Evolutionary conservation across 1,140 invertebrate genomes (phyloP).

Genomic region (Acyrthosiphon pisum): DNA sequence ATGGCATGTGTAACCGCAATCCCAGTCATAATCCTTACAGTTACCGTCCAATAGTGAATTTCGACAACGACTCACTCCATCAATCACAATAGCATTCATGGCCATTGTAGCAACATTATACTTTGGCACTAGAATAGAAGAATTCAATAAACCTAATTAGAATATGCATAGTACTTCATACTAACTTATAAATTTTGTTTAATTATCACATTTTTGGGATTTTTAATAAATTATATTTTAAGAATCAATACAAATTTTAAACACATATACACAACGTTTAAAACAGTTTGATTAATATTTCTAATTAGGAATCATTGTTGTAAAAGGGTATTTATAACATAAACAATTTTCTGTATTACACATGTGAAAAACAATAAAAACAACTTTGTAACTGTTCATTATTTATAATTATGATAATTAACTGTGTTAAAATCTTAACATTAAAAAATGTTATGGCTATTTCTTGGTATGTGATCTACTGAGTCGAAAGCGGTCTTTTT

Average conservation of each 20-base stretch:
- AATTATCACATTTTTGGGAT: neutral
- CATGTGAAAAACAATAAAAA: too few relatives aligned
- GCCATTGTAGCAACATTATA: slow-evolving; percentile 92
- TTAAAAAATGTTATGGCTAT: too few relatives aligned
- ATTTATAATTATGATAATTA: too few relatives aligned
- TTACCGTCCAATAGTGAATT: slow-evolving; percentile 98
- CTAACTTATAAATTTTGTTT: neutral
- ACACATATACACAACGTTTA: neutral
- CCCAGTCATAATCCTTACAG: slow-evolving; percentile 95
- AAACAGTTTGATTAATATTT: neutral
- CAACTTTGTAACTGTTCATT: too few relatives aligned
- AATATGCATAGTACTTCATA: neutral
- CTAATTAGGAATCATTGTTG: neutral
- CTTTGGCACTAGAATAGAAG: slow-evolving; percentile 81
- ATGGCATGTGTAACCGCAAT: slow-evolving; percentile 98
- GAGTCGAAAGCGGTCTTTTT: too few relatives aligned
- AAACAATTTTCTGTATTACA: too few relatives aligned
- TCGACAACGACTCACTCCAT: slow-evolving; percentile 86
- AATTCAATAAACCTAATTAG: slow-evolving; percentile 63
- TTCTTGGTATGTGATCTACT: too few relatives aligned
- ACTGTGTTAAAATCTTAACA: too few relatives aligned
- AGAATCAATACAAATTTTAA: neutral
- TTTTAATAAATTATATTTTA: neutral
- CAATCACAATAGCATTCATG: slow-evolving; percentile 88
- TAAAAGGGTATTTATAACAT: too few relatives aligned